Evolutionary conservation across 1,140 invertebrate genomes (phyloP), one percentile per base, ranked within the genome.

Genomic region (Sweltsa coloradensis): DNA sequence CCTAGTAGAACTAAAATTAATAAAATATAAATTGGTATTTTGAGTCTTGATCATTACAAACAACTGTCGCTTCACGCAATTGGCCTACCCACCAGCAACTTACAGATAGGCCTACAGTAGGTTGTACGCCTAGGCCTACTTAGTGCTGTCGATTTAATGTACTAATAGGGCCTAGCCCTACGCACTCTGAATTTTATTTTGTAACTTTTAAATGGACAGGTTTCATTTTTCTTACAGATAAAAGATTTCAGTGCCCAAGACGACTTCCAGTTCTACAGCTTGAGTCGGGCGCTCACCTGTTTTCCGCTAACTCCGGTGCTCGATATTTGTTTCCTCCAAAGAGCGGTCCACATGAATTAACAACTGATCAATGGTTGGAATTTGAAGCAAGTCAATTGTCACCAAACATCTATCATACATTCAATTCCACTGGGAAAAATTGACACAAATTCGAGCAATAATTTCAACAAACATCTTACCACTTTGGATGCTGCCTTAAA

Each of bases 361-460:
- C 25, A 51, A 52, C 54, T 7, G 49, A 59, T 25, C 47, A 53
- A 14, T 59, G 58, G 58, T 34, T 59, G 16, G 84, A 89, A 63
- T 87, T 83, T 82, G 83, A 87, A 50, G 67, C 75, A 34, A 73
- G 74, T 9, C 65, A 76, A 34, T 69, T 88, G 29, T 70, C 77
- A 49, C 81, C 83, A 37, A 64, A 64, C 13, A 57, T 74, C 42
- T 57, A 63, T 7, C 55, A 60, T 34, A 60, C 67, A 4, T 59
- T 76, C n/a, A n/a, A n/a, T n/a, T n/a, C n/a, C n/a, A n/a, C n/a
- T n/a, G 40, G 57, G 66, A 2, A 61, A 58, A 11, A 59, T 64
- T 7, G n/a, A n/a, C n/a, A n/a, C n/a, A n/a, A n/a, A n/a, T n/a
- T n/a, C n/a, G n/a, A n/a, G n/a, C n/a, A n/a, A n/a, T n/a, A n/a